Percentiles rank a stretch among this genome's conserved stretches.
These are phyloP conservation scores for Eurytoma adleriae DNA, from an alignment of 2,888 invertebrate species.

Conservation along the genomic window DNA sequence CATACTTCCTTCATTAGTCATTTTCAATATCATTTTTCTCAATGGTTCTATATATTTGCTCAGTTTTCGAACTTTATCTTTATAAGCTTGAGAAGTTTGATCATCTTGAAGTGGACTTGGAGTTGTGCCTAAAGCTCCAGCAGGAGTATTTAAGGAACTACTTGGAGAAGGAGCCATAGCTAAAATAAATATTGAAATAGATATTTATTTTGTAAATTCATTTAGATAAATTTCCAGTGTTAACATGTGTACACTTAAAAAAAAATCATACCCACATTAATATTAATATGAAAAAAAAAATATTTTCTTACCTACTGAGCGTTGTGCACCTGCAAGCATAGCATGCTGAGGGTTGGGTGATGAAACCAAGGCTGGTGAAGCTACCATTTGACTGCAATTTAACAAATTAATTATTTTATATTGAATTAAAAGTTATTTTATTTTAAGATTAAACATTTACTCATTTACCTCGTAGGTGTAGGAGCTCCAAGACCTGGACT, in stretches of 20 bases:
- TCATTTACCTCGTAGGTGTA: constrained; percentile 41
- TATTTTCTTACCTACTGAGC: constrained; percentile 79
- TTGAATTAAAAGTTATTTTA: neutral
- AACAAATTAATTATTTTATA: constrained; percentile 26
- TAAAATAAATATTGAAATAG: constrained; percentile 49
- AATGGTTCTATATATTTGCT: constrained; percentile 96
- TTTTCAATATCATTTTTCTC: constrained; percentile 91
- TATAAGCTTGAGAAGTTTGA: constrained; percentile 92
- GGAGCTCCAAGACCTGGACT: constrained; percentile 82
- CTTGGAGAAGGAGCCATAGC: constrained; percentile 89
- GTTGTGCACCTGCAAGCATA: constrained; percentile 79
- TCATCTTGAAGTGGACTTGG: constrained; percentile 80
- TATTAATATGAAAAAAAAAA: constrained; percentile 55
- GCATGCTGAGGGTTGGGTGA: constrained; percentile 83
- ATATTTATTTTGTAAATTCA: constrained; percentile 40
- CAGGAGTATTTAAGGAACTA: constrained; percentile 89
- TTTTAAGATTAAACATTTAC: constrained; percentile 1
- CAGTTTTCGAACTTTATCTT: constrained; percentile 94
- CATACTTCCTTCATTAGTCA: constrained; percentile 84
- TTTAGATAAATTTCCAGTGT: neutral
- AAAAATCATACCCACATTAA: neutral
- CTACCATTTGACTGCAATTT: constrained; percentile 81
- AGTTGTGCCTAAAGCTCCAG: constrained; percentile 76
- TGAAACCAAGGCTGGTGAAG: constrained; percentile 83
- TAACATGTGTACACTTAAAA: neutral